Evolutionary conservation across 2,797 vertebrate genomes (phyloP).

Genomic region (Smutsia gigantea): DNA sequence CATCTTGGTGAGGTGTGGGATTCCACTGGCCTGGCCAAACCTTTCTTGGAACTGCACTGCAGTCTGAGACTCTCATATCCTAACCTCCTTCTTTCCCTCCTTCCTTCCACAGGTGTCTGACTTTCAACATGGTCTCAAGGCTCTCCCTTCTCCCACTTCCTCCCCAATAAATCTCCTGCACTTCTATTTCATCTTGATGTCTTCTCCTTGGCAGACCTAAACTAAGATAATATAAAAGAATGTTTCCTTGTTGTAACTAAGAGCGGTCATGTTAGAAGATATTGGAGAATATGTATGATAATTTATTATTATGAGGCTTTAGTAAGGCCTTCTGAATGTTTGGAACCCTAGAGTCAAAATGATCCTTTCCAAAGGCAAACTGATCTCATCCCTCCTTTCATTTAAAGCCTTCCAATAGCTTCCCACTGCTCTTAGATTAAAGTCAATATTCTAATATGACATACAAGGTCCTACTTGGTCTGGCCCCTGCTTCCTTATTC

Average conservation of each 20-base stretch:
- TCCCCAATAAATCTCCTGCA: not conserved
- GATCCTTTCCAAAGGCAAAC: conserved; percentile 38
- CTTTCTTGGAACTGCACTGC: not conserved
- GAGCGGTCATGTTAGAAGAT: not conserved
- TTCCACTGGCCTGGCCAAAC: not conserved
- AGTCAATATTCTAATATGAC: not conserved
- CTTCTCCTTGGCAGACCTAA: conserved; percentile 16
- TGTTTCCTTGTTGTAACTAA: not conserved
- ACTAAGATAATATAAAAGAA: conserved; percentile 14
- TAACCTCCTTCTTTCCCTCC: not conserved
- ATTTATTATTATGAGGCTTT: conserved; percentile 7
- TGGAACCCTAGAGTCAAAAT: not conserved
- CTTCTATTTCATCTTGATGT: not conserved
- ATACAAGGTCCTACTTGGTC: not conserved
- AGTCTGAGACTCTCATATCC: not conserved
- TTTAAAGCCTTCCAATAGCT: not conserved
- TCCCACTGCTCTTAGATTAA: not conserved
- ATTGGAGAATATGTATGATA: not conserved
- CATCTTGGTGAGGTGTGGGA: not conserved
- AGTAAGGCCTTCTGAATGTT: conserved; percentile 35
- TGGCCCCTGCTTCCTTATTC: not conserved
- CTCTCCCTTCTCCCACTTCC: not conserved
- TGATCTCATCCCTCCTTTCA: not conserved
- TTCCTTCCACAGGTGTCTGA: not conserved
- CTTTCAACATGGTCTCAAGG: not conserved